phyloP scores from a whole-genome alignment of 2,888 invertebrate genomes.

The Lasiommata megera region DNA sequence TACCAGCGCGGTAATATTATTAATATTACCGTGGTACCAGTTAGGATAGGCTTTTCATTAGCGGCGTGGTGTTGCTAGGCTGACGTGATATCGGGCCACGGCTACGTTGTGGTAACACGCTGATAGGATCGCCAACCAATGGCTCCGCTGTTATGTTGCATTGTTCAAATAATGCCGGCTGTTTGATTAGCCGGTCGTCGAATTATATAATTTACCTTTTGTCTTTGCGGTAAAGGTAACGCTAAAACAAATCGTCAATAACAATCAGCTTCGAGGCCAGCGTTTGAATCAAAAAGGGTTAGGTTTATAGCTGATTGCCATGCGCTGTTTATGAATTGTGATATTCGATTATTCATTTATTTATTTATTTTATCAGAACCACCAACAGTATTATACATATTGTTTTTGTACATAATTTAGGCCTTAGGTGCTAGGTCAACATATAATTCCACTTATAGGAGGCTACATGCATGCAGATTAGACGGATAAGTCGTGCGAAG shows the following conservation, averaged over 20 bases:
- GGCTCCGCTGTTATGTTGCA: conserved; percentile 3
- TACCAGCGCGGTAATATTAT: no score
- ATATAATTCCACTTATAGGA: no score
- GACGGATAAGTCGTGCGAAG: no score
- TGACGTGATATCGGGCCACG: no score
- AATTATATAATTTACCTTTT: conserved; percentile 20
- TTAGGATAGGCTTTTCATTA: no score
- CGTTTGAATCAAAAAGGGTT: not conserved
- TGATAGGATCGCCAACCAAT: not conserved
- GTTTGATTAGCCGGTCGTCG: conserved; percentile 24
- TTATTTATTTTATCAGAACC: no score
- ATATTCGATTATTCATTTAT: not conserved
- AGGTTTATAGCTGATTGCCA: not conserved
- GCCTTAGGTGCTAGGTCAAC: no score
- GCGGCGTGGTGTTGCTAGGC: no score
- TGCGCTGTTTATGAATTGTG: not conserved
- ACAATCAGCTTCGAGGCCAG: not conserved
- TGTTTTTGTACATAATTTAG: no score
- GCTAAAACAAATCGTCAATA: not conserved
- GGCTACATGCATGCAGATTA: no score
- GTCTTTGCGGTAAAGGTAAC: conserved; percentile 12
- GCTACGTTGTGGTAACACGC: not conserved
- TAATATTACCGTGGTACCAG: no score
- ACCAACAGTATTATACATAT: no score
- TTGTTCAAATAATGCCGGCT: conserved; percentile 40